Evolutionary conservation across 2,888 invertebrate genomes (phyloP), one percentile per base, ranked within the genome.

Genomic region (Caenorhabditis becei): DNA sequence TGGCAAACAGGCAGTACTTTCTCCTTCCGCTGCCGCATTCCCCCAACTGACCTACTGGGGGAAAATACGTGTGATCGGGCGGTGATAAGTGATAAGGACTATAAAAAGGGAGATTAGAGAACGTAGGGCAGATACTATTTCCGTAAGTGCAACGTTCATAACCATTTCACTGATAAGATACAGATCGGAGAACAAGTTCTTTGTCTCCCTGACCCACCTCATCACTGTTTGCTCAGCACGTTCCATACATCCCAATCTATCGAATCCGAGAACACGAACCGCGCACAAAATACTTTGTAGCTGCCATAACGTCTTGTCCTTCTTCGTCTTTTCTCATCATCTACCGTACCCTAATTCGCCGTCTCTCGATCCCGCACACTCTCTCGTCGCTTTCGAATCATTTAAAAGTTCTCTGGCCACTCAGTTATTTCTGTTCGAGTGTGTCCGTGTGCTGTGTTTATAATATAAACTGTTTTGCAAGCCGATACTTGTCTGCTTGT

Each of bases 401-500:
- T 49, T 49, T 49, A 49, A 49, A 49, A 49, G 49, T 49, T 44
- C 32, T 32, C 32, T 32, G 32, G 41, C 14, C 41, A 10, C 16
- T 11, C 18, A 23, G 49, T 16, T 49, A 49, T 49, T 49, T 49
- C 49, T 49, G 20, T 49, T 20, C 20, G 2, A 20, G 3, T 49
- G 41, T 41, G 41, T 11, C 7, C 16, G 10, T 3, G 14, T 41
- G 7, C 35, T 35, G 35, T 41, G 41, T 41, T 41, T 41, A 41
- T 41, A 41, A 14, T 49, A 49, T 49, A 49, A 20, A 23, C 32
- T 49, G 49, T 49, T 49, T 49, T 49, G 49, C 20, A 49, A 49
- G 49, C 18, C 49, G 49, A 49, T 49, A 49, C 49, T 8, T 54
- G 24, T 54, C 54, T n/a, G n/a, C 3, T 54, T 54, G 54, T 51